Conservation (phyloP, 2,888 invertebrate species). For the Crocallis elinguaria region DNA sequence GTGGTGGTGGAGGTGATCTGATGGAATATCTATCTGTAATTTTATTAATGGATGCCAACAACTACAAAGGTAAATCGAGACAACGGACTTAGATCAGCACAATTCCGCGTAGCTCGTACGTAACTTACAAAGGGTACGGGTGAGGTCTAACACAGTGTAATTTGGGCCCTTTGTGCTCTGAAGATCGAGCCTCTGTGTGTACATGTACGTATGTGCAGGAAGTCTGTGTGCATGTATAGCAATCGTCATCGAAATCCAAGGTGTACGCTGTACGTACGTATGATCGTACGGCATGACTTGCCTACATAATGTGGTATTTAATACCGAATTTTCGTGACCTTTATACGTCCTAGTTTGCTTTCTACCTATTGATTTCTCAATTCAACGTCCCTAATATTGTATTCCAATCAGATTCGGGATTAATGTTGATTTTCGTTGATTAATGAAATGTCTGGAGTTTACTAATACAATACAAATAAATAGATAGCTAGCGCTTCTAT, state of each 20-base stretch:
- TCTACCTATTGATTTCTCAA: constrained; percentile 26
- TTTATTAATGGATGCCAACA: constrained; percentile 33
- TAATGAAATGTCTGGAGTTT: background rate
- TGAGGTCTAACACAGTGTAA: constrained; percentile 56
- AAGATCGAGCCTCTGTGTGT: constrained; percentile 36
- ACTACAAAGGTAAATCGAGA: constrained; percentile 46
- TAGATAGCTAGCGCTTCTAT: background rate
- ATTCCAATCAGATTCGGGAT: constrained; percentile 16
- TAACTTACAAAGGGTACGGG: constrained; percentile 54
- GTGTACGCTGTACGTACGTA: constrained; percentile 12
- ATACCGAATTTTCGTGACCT: constrained; percentile 47
- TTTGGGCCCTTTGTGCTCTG: constrained; percentile 63
- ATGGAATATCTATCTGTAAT: constrained; percentile 26
- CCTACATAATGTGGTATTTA: constrained; percentile 59
- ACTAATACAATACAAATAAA: background rate
- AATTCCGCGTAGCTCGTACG: constrained; percentile 48
- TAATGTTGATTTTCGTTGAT: constrained; percentile 9
- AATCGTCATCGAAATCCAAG: constrained; percentile 51
- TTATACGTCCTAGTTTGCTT: constrained; percentile 27
- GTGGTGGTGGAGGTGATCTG: too few relatives aligned
- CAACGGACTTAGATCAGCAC: constrained; percentile 56
- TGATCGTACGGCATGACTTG: constrained; percentile 32
- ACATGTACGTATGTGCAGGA: constrained; percentile 21
- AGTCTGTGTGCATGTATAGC: constrained; percentile 36
- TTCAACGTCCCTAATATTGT: constrained; percentile 11